Evolutionary conservation across 2,888 invertebrate species (phyloP).

Genomic region (Thecophora atra): DNA sequence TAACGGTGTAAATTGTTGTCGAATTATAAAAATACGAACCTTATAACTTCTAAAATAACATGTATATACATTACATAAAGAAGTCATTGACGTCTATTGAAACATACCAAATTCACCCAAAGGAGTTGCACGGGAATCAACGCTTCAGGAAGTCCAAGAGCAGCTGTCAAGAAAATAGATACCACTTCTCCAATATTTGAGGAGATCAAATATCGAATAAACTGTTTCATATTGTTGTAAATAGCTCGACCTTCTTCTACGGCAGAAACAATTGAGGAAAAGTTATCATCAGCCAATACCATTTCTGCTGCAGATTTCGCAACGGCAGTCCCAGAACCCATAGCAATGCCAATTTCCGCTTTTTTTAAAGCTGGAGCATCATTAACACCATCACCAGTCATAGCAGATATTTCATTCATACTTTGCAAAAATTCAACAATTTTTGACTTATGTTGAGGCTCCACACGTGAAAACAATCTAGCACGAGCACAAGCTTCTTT

Average conservation of each 20-base stretch:
- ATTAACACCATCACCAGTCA: slow-evolving; percentile 99
- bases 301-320: slow-evolving; percentile 99
- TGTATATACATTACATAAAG: too few species aligned
- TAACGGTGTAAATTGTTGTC: too few species aligned
- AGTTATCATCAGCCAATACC: slow-evolving; percentile 99
- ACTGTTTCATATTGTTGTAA: slow-evolving; percentile 99
- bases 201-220: slow-evolving; percentile 99
- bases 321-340: slow-evolving; percentile 99
- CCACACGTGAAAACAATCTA: slow-evolving; percentile 97
- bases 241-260: slow-evolving; percentile 99
- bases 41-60: too few species aligned
- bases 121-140: slow-evolving; percentile 98
- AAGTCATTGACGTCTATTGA: too few species aligned
- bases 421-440: slow-evolving; percentile 98
- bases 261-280: slow-evolving; percentile 98
- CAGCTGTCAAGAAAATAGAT: slow-evolving; percentile 98
- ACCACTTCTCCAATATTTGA: slow-evolving; percentile 99
- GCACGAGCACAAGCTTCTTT: slow-evolving; percentile 88
- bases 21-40: too few species aligned
- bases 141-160: slow-evolving; percentile 99
- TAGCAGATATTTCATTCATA: slow-evolving; percentile 99
- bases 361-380: slow-evolving; percentile 99
- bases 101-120: slow-evolving; percentile 95
- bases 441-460: slow-evolving; percentile 99
- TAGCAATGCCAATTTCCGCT: slow-evolving; percentile 97